Conservation (phyloP, 1,140 invertebrate species). For the Orchestia grillus region DNA sequence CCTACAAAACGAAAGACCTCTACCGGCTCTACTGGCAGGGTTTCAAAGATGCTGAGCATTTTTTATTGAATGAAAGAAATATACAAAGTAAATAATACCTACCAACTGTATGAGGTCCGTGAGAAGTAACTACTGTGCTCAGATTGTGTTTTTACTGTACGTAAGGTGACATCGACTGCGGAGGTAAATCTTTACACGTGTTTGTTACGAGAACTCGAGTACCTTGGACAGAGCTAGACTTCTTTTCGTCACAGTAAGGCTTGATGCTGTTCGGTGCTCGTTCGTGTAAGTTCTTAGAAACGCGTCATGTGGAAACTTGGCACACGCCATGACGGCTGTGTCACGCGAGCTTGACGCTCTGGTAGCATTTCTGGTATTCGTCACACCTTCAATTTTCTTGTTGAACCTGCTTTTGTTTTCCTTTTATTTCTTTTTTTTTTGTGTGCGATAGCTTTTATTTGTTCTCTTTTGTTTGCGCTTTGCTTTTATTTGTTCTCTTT, state of each 20-base stretch:
- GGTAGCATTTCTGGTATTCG: not conserved
- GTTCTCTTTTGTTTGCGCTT: not conserved
- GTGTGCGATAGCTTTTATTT: too few relatives aligned
- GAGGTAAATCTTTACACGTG: not conserved
- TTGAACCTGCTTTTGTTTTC: not conserved
- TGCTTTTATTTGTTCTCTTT: not conserved
- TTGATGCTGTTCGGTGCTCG: too few relatives aligned
- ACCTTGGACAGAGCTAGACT: not conserved
- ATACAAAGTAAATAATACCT: not conserved
- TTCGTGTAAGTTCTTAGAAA: too few relatives aligned
- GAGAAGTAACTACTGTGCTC: not conserved
- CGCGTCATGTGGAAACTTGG: too few relatives aligned
- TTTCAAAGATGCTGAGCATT: conserved; percentile 58
- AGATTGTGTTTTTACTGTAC: not conserved
- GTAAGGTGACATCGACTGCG: not conserved
- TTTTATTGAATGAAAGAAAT: not conserved
- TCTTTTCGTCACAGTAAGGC: too few relatives aligned
- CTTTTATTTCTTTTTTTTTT: not conserved
- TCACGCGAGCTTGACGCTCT: not conserved
- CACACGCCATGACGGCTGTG: not conserved
- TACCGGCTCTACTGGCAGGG: conserved; percentile 60
- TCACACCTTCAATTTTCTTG: not conserved
- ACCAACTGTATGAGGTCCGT: not conserved
- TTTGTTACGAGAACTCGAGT: not conserved
- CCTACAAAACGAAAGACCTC: conserved; percentile 56